Evolutionary conservation across 2,797 vertebrate species (phyloP).

Genomic region (Lates japonicus): DNA sequence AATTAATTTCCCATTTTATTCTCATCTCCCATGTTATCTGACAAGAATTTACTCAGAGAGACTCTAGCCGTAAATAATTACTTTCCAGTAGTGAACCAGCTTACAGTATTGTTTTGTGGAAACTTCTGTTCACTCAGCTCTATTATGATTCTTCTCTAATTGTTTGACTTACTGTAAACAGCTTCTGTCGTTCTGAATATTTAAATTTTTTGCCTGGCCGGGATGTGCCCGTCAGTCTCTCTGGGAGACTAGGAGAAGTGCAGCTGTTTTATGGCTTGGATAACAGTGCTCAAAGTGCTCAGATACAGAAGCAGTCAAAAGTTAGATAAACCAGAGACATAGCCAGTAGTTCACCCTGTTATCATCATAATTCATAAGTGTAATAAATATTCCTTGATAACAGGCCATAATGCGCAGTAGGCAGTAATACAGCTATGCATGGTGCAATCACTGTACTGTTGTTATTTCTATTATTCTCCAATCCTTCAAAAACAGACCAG

Average conservation of each 20-base stretch:
- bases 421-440: slow-evolving; percentile 29
- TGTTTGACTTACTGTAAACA: slow-evolving; percentile 34
- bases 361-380: slow-evolving; percentile 61
- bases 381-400: slow-evolving; percentile 64
- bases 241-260: slow-evolving; percentile 12
- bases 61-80: slow-evolving; percentile 37
- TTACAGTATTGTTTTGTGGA: slow-evolving; percentile 12
- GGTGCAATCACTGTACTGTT: background rate
- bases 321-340: slow-evolving; percentile 23
- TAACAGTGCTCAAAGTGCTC: slow-evolving; percentile 32
- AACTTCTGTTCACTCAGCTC: slow-evolving; percentile 21
- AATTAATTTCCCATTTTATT: slow-evolving; percentile 55
- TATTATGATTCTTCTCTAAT: slow-evolving; percentile 29
- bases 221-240: slow-evolving; percentile 31
- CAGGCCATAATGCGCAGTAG: slow-evolving; percentile 17
- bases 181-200: slow-evolving; percentile 11
- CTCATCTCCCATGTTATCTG: slow-evolving; percentile 40
- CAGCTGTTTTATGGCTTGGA: slow-evolving; percentile 48
- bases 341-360: slow-evolving; percentile 37
- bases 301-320: slow-evolving; percentile 36
- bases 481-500: slow-evolving; percentile 49
- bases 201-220: slow-evolving; percentile 16
- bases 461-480: slow-evolving; percentile 36
- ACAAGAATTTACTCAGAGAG: slow-evolving; percentile 32
- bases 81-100: slow-evolving; percentile 17